These are phyloP conservation scores for Patella ulyssiponensis DNA, from an alignment of 2,888 invertebrate species.

Conservation along the genomic window DNA sequence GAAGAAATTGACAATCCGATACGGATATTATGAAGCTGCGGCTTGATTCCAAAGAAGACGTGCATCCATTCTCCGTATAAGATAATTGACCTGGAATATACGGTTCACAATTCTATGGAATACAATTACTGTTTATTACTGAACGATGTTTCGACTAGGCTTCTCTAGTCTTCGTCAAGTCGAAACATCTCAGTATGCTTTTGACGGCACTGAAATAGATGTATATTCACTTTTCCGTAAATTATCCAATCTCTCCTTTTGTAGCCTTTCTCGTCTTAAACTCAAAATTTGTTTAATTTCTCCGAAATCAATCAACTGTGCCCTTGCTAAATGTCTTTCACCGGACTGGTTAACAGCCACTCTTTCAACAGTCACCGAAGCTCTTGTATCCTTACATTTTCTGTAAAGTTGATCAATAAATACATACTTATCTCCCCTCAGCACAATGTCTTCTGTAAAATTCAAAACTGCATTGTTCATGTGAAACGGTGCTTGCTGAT, in stretches of 20 bases:
- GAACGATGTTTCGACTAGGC: too few relatives aligned
- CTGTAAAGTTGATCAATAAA: background rate
- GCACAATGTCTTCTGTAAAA: background rate
- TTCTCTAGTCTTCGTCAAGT: too few relatives aligned
- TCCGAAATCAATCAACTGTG: background rate
- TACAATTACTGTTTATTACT: too few relatives aligned
- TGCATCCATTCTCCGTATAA: too few relatives aligned
- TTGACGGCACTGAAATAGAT: background rate
- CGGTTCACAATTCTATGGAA: too few relatives aligned
- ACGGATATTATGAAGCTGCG: too few relatives aligned
- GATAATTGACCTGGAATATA: too few relatives aligned
- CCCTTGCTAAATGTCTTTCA: background rate
- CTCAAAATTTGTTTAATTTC: slow-evolving; percentile 1
- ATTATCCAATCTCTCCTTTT: background rate
- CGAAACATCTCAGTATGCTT: background rate
- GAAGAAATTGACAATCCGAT: too few relatives aligned
- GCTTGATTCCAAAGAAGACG: too few relatives aligned
- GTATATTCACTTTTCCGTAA: background rate
- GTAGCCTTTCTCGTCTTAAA: background rate
- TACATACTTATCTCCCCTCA: background rate
- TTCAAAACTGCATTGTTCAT: background rate
- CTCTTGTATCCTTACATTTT: background rate
- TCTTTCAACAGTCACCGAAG: background rate
- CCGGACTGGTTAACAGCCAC: background rate
- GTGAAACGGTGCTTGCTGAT: background rate